Base-by-base conservation (phyloP, 2,113 vertebrate genomes). In the Syrrhaptes paradoxus region DNA sequence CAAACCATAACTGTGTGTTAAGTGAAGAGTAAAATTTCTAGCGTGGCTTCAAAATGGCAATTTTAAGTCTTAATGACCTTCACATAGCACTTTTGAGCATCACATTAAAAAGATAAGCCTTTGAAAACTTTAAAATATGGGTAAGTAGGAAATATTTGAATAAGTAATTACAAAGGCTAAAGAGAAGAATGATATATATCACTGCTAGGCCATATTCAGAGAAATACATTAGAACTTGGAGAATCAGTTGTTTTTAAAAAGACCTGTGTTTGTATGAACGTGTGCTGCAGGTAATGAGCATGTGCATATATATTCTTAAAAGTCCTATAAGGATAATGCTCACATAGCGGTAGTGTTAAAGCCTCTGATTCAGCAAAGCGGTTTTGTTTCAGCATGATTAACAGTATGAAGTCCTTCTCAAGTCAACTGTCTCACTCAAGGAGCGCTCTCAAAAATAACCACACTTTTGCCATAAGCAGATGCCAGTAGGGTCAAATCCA, bases 31-130 rank as follows among this genome's bases (percentile, higher is more conserved):
- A 91, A 97, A 97, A 97, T 95, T 92, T 94, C 58, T 92, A 88
- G 75, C 91, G 96, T 94, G 81, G 85, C 94, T 97, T 98, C 96
- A 96, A 97, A 97, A 97, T 92, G 67, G 85, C 94, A 97, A 97
- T 97, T 97, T 97, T 95, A 94, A 96, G 87, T 95, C 93, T 97
- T 97, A 97, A 96, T 98, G 95, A 97, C 96, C 96, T 93, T 96
- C 81, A 67, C 87, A 90, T 13, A 79, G 84, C 79, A 91, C 97
- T 97, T 97, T 81, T 95, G 87, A 97, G 97, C 96, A 96, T 95
- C 94, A 93, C 67, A 93, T 96, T 96, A 97, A 97, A 97, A 96
- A 98, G 63, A 97, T 96, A 97, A 97, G 96, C 94, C 95, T 97
- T 93, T 92, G 94, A 95, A 97, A 97, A 96, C 63, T 93, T 92